These are phyloP conservation scores for Leucozona laternaria DNA, from an alignment of 2,888 invertebrate genomes.

Conservation along the genomic window DNA sequence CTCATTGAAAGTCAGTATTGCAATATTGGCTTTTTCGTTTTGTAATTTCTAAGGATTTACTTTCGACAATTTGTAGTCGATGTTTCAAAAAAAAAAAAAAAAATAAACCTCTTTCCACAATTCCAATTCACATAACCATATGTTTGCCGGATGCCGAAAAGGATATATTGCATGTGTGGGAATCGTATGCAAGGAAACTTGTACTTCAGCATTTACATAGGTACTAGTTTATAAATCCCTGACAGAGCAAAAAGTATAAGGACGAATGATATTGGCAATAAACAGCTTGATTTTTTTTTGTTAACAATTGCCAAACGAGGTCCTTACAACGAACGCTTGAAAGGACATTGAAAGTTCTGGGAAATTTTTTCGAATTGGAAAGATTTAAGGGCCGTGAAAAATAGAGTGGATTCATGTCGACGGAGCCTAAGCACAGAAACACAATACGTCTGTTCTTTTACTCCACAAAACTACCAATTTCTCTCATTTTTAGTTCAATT, in stretches of 20 bases:
- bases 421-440: background rate
- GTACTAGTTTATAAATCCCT: background rate
- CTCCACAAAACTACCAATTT: too few relatives aligned
- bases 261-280: constrained; percentile 4
- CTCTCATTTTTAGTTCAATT: too few relatives aligned
- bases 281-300: background rate
- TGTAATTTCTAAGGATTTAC: constrained; percentile 1
- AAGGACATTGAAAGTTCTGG: background rate
- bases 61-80: constrained; percentile 6
- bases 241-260: background rate
- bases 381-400: background rate
- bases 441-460: too few relatives aligned
- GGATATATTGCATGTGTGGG: constrained; percentile 5
- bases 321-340: constrained; percentile 3
- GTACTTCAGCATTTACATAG: background rate
- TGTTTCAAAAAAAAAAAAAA: background rate
- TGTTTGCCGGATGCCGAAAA: constrained; percentile 3
- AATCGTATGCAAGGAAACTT: background rate
- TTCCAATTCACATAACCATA: constrained; percentile 6
- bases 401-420: background rate
- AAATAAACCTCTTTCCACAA: background rate
- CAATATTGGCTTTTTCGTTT: constrained; percentile 8
- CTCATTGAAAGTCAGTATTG: constrained; percentile 2
- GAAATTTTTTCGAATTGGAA: background rate
- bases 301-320: background rate